Evolutionary conservation across 2,797 vertebrate species (phyloP), one percentile per base, ranked within the genome.

Genomic region (Notoglanidium macrostoma): DNA sequence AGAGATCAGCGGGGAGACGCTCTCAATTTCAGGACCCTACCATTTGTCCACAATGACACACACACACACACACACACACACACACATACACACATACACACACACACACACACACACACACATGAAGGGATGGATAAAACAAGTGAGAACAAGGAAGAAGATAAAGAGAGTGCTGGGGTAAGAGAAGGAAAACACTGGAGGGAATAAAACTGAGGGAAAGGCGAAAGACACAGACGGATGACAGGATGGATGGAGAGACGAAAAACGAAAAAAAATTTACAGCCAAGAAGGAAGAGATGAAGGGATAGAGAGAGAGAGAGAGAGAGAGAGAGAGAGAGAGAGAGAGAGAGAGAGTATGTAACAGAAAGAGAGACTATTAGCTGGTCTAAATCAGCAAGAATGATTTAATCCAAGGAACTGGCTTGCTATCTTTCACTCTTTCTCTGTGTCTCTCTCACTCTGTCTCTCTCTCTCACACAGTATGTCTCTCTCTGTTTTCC

Each of bases 401-500:
- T 17, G 14, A 46, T 12, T 81, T 44, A 61, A 19, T 78, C 51
- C n/a, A 32, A 32, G 74, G 29, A 57, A n/a, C 6, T 63, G 14
- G 19, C 29, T 12, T 2, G 3, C 15, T 67, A 15, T 32, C 65
- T 67, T 3, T 67, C 29, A 0, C 10, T 29, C 5, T 49, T 19
- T 40, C 68, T 72, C 35, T 73, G 8, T 73, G 40, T 78, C 14
- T 35, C 7, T 54, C 44, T 26, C 72, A 1, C 5, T 74, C 44
- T 54, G 9, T 77, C 73, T 77, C 5, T 77, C 26, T 29, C 49
- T 0, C 6, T 83, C 0, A 3, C 3, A 10, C 51, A 55, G 51
- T 78, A 81, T 51, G 74, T 83, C 85, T 86, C 32, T 26, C 17
- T 72, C n/a, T 73, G 49, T 57, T 81, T 63, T 87, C 79, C 63